phyloP scores from a whole-genome alignment of 2,113 vertebrate genomes.

The Gymnogyps californianus region DNA sequence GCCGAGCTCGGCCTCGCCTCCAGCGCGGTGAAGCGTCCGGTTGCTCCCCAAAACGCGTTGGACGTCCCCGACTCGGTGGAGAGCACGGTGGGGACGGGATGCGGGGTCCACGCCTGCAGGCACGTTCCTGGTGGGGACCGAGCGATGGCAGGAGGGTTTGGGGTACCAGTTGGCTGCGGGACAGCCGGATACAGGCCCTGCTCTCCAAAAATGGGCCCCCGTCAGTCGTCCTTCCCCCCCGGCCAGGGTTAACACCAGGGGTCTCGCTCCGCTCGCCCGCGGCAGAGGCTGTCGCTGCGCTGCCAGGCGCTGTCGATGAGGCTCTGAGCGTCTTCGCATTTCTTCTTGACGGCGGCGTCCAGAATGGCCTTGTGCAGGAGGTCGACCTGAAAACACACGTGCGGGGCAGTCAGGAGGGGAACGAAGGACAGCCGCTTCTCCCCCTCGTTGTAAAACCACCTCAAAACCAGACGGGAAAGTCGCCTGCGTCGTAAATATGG shows the following conservation, averaged over 20 bases:
- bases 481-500: rapidly evolving
- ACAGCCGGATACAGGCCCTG: background rate
- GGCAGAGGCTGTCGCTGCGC: slow-evolving; percentile 92
- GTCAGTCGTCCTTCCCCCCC: background rate
- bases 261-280: slow-evolving; percentile 89
- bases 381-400: slow-evolving; percentile 47
- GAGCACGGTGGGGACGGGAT: rapidly evolving
- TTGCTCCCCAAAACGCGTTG: rapidly evolving
- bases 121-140: background rate
- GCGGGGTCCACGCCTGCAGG: background rate
- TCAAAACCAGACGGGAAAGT: rapidly evolving
- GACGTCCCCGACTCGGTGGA: rapidly evolving
- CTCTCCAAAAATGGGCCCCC: background rate
- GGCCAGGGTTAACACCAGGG: slow-evolving; percentile 83
- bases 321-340: slow-evolving; percentile 85
- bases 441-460: background rate
- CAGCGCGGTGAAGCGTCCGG: background rate
- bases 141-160: background rate
- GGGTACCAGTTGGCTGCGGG: background rate
- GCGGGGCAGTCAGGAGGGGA: background rate
- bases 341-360: slow-evolving; percentile 73
- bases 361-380: slow-evolving; percentile 69
- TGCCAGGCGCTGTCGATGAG: slow-evolving; percentile 92
- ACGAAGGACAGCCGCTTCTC: rapidly evolving
- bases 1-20: background rate